A percentile compares a stretch with the other conserved stretches of the same genome.
phyloP scores from a whole-genome alignment of 2,888 invertebrate genomes.

The Aphidius colemani region DNA sequence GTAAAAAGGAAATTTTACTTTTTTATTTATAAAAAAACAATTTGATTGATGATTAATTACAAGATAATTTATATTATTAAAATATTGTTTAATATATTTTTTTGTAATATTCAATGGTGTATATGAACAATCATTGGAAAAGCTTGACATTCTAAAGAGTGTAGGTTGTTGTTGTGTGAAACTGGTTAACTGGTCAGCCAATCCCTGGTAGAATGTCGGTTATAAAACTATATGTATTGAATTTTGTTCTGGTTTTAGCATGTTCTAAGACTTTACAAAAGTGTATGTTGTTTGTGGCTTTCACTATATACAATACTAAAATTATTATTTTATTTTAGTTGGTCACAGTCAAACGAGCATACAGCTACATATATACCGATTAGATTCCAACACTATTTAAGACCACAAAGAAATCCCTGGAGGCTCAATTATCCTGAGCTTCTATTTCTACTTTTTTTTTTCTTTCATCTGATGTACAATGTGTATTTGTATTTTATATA shows the following conservation, averaged over 20 bases:
- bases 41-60: slow-evolving; percentile 5
- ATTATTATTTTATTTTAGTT: slow-evolving; percentile 11
- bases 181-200: slow-evolving; percentile 20
- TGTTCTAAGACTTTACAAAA: background rate
- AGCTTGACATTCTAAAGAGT: too few species aligned
- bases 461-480: slow-evolving; percentile 20
- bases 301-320: background rate
- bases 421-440: slow-evolving; percentile 29
- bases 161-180: too few species aligned
- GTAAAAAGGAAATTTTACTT: background rate
- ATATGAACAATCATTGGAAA: too few species aligned
- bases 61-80: background rate
- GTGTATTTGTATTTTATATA: slow-evolving; percentile 11
- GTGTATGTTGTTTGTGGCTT: slow-evolving; percentile 7
- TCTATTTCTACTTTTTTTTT: slow-evolving; percentile 13
- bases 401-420: slow-evolving; percentile 33
- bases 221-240: too few species aligned
- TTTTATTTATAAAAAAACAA: background rate
- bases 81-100: too few species aligned
- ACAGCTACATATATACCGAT: too few species aligned
- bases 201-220: slow-evolving; percentile 16
- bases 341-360: slow-evolving; percentile 3
- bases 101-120: too few species aligned
- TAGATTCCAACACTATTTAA: slow-evolving; percentile 29
- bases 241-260: too few species aligned